Conservation (phyloP, 2,113 vertebrate genomes). For the Trichomycterus rosablanca region DNA sequence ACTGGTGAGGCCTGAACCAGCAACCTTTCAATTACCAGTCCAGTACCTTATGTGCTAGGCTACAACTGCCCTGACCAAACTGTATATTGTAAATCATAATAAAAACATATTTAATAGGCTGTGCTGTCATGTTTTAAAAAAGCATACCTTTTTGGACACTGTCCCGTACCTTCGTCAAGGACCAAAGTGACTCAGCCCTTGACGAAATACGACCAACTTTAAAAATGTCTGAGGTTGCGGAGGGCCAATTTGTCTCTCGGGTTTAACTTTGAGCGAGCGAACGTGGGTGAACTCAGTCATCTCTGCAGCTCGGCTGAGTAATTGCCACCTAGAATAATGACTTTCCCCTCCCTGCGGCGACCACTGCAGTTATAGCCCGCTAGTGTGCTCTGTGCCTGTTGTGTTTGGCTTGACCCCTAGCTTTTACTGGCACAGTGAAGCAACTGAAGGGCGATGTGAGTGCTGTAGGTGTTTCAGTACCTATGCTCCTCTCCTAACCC, state of each 20-base stretch:
- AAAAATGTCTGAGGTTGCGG: conserved; percentile 34
- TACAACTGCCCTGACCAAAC: no score
- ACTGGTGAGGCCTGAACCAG: no score
- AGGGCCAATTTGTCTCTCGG: conserved; percentile 38
- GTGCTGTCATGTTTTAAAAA: no score
- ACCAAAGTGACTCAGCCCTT: conserved; percentile 36
- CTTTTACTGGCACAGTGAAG: conserved; percentile 30
- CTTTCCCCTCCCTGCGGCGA: conserved; percentile 16
- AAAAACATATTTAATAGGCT: no score
- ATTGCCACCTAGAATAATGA: conserved; percentile 21
- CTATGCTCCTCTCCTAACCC: conserved; percentile 10
- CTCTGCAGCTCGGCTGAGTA: conserved; percentile 34
- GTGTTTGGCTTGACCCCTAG: conserved; percentile 28
- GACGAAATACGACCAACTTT: conserved; percentile 39
- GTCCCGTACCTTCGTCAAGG: conserved; percentile 7
- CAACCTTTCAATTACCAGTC: no score
- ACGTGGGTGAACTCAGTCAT: conserved; percentile 22
- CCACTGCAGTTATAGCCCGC: conserved; percentile 13
- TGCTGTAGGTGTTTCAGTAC: conserved; percentile 34
- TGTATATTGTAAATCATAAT: no score
- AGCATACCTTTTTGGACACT: not conserved
- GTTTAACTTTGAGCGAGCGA: conserved; percentile 39
- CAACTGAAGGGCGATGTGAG: conserved; percentile 46
- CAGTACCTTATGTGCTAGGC: no score
- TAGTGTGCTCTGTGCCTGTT: conserved; percentile 28